Percentiles rank a stretch among this genome's conserved stretches.
Evolutionary conservation across 2,113 vertebrate genomes (phyloP).

Genomic region (Dicrurus megarhynchus): DNA sequence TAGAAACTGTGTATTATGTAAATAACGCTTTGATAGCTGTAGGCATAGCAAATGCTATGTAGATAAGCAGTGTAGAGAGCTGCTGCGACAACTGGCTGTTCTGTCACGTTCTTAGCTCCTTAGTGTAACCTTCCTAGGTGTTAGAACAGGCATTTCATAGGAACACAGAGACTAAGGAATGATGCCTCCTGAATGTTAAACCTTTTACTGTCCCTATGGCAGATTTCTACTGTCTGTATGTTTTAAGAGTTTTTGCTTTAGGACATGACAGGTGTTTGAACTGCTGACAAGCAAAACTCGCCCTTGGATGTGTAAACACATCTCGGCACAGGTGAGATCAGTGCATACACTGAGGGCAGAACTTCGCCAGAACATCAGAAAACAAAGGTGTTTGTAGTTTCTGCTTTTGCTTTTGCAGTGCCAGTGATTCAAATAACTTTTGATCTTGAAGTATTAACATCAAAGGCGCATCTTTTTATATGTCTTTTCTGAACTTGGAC

Average conservation of each 20-base stretch:
- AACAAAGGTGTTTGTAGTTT: constrained; percentile 39
- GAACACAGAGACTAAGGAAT: constrained; percentile 61
- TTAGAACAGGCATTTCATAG: constrained; percentile 20
- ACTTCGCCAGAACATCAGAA: neutral
- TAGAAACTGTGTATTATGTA: constrained; percentile 40
- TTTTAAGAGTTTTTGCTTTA: constrained; percentile 40
- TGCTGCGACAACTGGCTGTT: neutral
- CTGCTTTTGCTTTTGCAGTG: constrained; percentile 51
- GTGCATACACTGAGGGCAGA: constrained; percentile 41
- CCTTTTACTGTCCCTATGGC: constrained; percentile 19
- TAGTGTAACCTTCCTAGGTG: constrained; percentile 12
- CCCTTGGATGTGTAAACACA: constrained; percentile 46
- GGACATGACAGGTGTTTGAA: constrained; percentile 76
- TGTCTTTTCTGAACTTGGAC: constrained; percentile 68
- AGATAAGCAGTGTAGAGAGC: constrained; percentile 43
- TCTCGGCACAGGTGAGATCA: neutral
- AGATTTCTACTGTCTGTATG: constrained; percentile 56
- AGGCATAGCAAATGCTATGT: constrained; percentile 47
- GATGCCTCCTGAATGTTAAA: constrained; percentile 65
- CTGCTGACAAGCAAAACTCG: constrained; percentile 58
- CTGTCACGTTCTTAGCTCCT: constrained; percentile 25
- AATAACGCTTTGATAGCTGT: constrained; percentile 31
- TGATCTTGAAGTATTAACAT: constrained; percentile 70
- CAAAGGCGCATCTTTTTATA: constrained; percentile 67
- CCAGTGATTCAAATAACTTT: constrained; percentile 73